phyloP scores from a whole-genome alignment of 1,140 invertebrate genomes.

The Euwallacea fornicatus region DNA sequence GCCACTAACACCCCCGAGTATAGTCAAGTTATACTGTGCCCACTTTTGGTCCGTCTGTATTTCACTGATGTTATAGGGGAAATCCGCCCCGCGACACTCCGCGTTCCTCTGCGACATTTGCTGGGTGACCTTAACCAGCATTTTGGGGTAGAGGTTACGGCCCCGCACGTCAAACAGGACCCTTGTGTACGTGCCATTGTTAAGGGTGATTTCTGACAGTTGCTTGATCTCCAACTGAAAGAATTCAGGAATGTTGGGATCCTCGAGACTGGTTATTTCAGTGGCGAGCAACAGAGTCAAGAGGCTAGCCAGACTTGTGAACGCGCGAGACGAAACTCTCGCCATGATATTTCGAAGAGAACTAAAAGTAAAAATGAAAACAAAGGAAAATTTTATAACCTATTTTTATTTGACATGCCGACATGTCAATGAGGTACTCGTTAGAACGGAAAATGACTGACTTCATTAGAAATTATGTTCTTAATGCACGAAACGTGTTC shows the following conservation, averaged over 20 bases:
- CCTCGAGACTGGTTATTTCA: slow-evolving; percentile 12
- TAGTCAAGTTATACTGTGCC: slow-evolving; percentile 41
- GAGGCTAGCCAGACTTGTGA: slow-evolving; percentile 34
- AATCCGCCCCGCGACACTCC: slow-evolving; percentile 41
- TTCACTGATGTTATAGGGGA: slow-evolving; percentile 43
- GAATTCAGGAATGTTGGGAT: slow-evolving; percentile 38
- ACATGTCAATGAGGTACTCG: too few species aligned
- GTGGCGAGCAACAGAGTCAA: slow-evolving; percentile 32
- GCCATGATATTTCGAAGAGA: slow-evolving; percentile 46
- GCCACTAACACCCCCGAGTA: slow-evolving; percentile 42
- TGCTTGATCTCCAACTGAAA: slow-evolving; percentile 32
- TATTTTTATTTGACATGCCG: slow-evolving; percentile 10
- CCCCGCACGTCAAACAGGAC: slow-evolving; percentile 47
- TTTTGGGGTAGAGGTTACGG: slow-evolving; percentile 43
- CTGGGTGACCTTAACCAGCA: slow-evolving; percentile 46
- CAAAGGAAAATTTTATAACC: slow-evolving; percentile 41
- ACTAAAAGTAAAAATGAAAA: slow-evolving; percentile 42
- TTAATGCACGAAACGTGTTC: too few species aligned
- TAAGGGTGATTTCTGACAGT: slow-evolving; percentile 16
- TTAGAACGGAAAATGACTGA: too few species aligned
- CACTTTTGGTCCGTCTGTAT: slow-evolving; percentile 36
- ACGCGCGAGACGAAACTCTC: slow-evolving; percentile 43
- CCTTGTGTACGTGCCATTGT: slow-evolving; percentile 43
- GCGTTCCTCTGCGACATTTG: slow-evolving; percentile 41
- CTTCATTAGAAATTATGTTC: too few species aligned